A percentile compares a stretch with the other conserved stretches of the same genome.
Conservation (phyloP, 2,113 vertebrate species). For the Scomber scombrus region DNA sequence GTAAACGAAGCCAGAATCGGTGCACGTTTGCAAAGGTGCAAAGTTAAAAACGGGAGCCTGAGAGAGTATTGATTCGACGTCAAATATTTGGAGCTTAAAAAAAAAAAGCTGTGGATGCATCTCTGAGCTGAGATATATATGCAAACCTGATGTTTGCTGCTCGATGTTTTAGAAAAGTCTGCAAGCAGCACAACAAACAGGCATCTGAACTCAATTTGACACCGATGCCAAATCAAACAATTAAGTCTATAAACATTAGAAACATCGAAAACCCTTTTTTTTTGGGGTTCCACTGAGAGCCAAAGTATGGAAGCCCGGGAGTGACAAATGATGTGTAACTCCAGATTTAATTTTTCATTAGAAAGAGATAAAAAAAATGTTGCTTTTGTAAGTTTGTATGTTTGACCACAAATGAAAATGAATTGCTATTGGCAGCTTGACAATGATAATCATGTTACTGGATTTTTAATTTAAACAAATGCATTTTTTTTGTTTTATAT, state of each 20-base stretch:
- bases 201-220: not conserved
- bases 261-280: not conserved
- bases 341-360: no score
- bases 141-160: not conserved
- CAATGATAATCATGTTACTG: no score
- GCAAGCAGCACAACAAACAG: not conserved
- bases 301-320: not conserved
- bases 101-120: no score
- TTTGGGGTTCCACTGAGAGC: not conserved
- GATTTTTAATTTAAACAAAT: no score
- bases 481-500: no score
- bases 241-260: not conserved
- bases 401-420: no score
- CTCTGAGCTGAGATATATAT: conserved; percentile 14
- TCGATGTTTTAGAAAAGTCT: conserved; percentile 31
- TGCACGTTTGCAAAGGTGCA: conserved; percentile 23
- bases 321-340: not conserved
- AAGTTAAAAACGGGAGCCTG: conserved; percentile 51
- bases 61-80: conserved; percentile 52
- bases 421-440: no score
- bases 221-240: not conserved
- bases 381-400: no score
- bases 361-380: no score
- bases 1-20: not conserved
- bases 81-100: conserved; percentile 33